These are phyloP conservation scores for Ceyx cyanopectus DNA, from an alignment of 2,113 vertebrate genomes.

Conservation along the genomic window DNA sequence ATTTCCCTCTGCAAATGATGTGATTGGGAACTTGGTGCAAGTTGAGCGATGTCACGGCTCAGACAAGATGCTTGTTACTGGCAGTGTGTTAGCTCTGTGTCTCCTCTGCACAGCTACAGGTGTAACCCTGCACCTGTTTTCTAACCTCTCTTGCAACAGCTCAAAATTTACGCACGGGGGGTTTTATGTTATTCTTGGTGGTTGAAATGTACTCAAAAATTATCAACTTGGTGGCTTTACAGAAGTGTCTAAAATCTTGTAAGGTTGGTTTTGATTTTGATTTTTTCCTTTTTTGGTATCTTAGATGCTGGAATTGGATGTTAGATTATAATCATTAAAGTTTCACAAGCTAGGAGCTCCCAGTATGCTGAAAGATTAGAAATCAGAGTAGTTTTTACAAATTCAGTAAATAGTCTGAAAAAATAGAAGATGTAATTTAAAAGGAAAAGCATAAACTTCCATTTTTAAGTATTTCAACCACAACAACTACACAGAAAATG, in stretches of 20 bases:
- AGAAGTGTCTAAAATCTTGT: not conserved
- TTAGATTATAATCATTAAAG: not conserved
- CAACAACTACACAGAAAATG: not conserved
- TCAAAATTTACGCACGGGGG: accelerated
- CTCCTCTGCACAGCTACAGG: not conserved
- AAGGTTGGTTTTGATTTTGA: too few species aligned
- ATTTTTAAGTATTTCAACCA: not conserved
- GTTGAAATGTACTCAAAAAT: not conserved
- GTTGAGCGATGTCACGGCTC: not conserved
- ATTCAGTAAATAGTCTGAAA: not conserved
- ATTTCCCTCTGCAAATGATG: not conserved
- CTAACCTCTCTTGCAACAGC: not conserved
- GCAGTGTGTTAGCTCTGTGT: accelerated
- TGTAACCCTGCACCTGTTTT: not conserved
- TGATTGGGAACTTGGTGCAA: not conserved
- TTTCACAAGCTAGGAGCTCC: not conserved
- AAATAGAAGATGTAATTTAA: not conserved
- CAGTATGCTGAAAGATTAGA: not conserved
- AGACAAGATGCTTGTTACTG: not conserved
- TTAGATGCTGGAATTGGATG: not conserved
- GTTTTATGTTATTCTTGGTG: not conserved
- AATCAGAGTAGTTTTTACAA: not conserved
- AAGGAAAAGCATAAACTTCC: not conserved
- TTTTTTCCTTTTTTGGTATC: not conserved
- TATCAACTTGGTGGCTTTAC: not conserved